These are phyloP conservation scores for Aythya baeri DNA, from an alignment of 2,113 vertebrate species.

Conservation along the genomic window DNA sequence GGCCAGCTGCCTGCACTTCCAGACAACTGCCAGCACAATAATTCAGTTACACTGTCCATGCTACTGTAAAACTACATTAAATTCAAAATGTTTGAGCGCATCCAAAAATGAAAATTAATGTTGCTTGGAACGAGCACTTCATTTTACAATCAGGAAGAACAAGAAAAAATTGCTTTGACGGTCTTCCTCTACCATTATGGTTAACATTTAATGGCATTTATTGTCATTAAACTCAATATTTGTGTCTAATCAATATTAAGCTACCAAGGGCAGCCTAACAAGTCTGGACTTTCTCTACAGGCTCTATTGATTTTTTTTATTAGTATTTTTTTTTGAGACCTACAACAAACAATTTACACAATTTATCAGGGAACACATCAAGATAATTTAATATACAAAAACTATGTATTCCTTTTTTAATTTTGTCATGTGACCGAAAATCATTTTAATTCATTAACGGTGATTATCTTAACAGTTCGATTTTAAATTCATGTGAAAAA, in stretches of 20 bases:
- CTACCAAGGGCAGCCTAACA: slow-evolving; percentile 27
- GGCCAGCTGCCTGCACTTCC: neutral
- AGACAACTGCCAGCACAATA: slow-evolving; percentile 16
- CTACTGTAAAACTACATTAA: slow-evolving; percentile 50
- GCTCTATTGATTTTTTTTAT: slow-evolving; percentile 35
- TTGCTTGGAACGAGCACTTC: neutral
- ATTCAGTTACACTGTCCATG: slow-evolving; percentile 16
- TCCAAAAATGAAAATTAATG: slow-evolving; percentile 51
- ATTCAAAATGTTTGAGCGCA: slow-evolving; percentile 13
- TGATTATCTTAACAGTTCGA: slow-evolving; percentile 25
- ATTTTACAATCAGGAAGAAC: neutral
- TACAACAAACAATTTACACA: slow-evolving; percentile 45
- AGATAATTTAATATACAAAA: slow-evolving; percentile 66
- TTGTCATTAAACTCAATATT: slow-evolving; percentile 60
- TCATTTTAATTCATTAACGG: slow-evolving; percentile 39
- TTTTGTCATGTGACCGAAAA: slow-evolving; percentile 45
- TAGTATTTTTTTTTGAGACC: neutral
- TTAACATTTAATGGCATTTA: slow-evolving; percentile 66
- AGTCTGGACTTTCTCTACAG: slow-evolving; percentile 41
- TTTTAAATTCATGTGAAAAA: slow-evolving; percentile 25
- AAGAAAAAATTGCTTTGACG: neutral
- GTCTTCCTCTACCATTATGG: slow-evolving; percentile 9
- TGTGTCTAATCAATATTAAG: slow-evolving; percentile 57
- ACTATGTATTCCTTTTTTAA: slow-evolving; percentile 1
- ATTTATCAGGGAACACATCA: slow-evolving; percentile 40